Evolutionary conservation across 2,888 invertebrate species (phyloP).

Genomic region (Agrochola lota): DNA sequence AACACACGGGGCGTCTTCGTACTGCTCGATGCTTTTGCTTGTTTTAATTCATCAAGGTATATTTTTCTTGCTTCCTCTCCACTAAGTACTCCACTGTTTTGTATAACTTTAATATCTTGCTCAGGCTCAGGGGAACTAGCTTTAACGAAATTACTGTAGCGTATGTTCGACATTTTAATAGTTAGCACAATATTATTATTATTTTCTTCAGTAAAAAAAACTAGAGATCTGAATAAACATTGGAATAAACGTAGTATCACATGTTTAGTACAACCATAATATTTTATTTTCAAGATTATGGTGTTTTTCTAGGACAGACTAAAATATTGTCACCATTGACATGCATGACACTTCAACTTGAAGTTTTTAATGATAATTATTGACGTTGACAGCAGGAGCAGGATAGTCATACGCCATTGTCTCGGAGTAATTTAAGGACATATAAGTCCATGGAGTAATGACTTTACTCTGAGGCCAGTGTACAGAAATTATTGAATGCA

Average conservation of each 20-base stretch:
- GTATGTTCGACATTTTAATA: constrained; percentile 70
- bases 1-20: constrained; percentile 10
- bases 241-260: background rate
- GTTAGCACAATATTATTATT: background rate
- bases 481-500: background rate
- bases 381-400: constrained; percentile 15
- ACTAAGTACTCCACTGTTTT: constrained; percentile 63
- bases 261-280: background rate
- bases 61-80: constrained; percentile 81
- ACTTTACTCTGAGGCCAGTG: too few relatives aligned
- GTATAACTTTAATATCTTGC: constrained; percentile 1
- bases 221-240: background rate
- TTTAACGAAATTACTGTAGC: constrained; percentile 80
- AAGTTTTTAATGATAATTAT: background rate
- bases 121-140: constrained; percentile 63
- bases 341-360: background rate
- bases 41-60: constrained; percentile 83
- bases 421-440: too few relatives aligned
- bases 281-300: background rate
- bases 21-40: constrained; percentile 54
- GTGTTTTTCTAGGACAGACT: background rate
- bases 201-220: background rate
- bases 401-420: background rate
- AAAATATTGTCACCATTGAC: too few relatives aligned
- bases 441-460: too few relatives aligned